These are phyloP conservation scores for Trichomycterus rosablanca DNA, from an alignment of 2,113 vertebrate genomes.

Conservation along the genomic window DNA sequence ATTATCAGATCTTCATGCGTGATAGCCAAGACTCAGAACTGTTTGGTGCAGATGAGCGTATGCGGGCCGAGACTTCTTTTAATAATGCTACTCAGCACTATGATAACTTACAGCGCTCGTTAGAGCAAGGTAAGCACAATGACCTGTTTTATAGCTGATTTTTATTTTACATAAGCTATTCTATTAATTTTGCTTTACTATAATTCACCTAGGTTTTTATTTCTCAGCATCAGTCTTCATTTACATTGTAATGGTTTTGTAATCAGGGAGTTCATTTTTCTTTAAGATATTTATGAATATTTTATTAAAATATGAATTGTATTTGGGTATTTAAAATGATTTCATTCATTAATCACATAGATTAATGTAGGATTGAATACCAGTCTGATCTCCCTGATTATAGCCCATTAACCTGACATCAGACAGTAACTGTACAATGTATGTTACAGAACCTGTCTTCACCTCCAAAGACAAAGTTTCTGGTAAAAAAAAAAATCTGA, in stretches of 20 bases:
- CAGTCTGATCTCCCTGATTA: slow-evolving; percentile 8
- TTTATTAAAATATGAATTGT: too few species aligned
- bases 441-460: slow-evolving; percentile 60
- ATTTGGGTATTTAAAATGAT: too few species aligned
- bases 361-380: too few species aligned
- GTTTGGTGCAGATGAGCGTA: slow-evolving; percentile 84
- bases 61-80: slow-evolving; percentile 81
- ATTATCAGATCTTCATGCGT: slow-evolving; percentile 87
- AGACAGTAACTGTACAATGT: slow-evolving; percentile 56
- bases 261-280: too few species aligned
- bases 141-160: neutral
- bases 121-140: slow-evolving; percentile 79
- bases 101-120: slow-evolving; percentile 75
- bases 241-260: neutral
- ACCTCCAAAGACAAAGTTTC: slow-evolving; percentile 56
- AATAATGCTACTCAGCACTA: slow-evolving; percentile 75
- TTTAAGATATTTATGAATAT: too few species aligned
- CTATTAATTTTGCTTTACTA: too few species aligned
- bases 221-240: neutral
- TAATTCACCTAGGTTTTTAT: neutral
- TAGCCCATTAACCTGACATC: slow-evolving; percentile 29
- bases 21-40: slow-evolving; percentile 81
- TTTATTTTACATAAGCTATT: neutral
- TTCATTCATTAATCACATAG: too few species aligned
- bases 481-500: slow-evolving; percentile 29